These are phyloP conservation scores for Gyps fulvus DNA, from an alignment of 2,113 vertebrate genomes.

Conservation along the genomic window DNA sequence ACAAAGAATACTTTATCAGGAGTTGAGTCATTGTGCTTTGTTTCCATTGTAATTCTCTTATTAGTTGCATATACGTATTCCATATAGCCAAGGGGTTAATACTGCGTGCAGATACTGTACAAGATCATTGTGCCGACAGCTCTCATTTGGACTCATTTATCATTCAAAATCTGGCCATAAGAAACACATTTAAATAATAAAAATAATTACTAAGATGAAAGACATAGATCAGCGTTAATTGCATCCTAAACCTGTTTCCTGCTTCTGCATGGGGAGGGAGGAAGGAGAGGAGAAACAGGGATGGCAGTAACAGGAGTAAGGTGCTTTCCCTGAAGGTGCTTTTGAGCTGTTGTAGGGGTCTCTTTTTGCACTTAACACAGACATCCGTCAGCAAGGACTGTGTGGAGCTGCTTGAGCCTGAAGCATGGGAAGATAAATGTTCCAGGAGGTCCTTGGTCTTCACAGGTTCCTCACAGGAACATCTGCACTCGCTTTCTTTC, in stretches of 20 bases:
- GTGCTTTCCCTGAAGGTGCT: neutral
- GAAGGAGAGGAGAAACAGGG: neutral
- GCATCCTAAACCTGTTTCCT: neutral
- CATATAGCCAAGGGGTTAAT: conserved; percentile 2
- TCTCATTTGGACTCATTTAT: neutral
- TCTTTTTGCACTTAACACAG: neutral
- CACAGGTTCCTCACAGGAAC: neutral
- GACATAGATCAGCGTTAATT: neutral
- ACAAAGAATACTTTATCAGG: conserved; percentile 21
- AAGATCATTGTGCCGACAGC: neutral
- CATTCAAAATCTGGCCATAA: neutral
- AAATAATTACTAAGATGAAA: conserved; percentile 22
- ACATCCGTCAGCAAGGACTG: neutral
- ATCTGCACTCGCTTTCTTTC: neutral
- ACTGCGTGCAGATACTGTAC: neutral
- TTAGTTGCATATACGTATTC: neutral
- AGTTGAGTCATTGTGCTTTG: neutral
- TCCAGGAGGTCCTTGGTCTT: neutral
- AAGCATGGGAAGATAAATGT: neutral
- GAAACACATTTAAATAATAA: neutral
- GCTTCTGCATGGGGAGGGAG: neutral
- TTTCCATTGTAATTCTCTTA: neutral
- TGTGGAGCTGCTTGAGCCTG: neutral
- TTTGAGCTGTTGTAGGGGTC: neutral
- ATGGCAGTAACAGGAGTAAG: neutral